Conservation (phyloP, 2,797 vertebrate species). For the Melanotaenia pygmaea region DNA sequence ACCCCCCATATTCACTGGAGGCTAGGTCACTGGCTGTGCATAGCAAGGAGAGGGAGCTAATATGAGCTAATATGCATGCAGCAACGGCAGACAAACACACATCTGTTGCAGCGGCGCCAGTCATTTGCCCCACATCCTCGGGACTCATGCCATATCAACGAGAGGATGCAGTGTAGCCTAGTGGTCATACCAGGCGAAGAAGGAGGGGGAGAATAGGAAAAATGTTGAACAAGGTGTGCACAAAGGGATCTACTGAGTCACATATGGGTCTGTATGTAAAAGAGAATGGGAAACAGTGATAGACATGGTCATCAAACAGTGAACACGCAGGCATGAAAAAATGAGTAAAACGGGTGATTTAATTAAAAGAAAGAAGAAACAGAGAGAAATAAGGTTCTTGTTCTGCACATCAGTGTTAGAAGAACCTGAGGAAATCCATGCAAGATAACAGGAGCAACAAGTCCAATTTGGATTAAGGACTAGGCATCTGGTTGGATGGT, state of each 20-base stretch:
- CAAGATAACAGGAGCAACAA: constrained; percentile 63
- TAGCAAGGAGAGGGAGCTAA: constrained; percentile 57
- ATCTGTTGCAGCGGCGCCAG: constrained; percentile 78
- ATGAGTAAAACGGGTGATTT: constrained; percentile 53
- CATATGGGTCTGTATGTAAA: constrained; percentile 18
- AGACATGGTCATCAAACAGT: constrained; percentile 37
- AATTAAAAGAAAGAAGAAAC: constrained; percentile 5
- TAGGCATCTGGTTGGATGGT: constrained; percentile 69
- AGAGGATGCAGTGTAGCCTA: constrained; percentile 83
- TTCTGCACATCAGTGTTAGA: constrained; percentile 66
- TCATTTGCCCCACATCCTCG: constrained; percentile 70
- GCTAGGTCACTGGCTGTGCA: constrained; percentile 66
- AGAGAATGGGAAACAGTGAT: neutral
- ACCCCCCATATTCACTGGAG: constrained; percentile 52
- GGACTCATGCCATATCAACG: constrained; percentile 47
- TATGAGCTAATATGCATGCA: constrained; percentile 51
- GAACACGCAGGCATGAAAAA: constrained; percentile 42
- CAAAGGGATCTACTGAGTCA: constrained; percentile 11
- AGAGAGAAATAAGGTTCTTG: constrained; percentile 20
- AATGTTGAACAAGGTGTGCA: constrained; percentile 18
- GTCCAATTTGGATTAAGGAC: constrained; percentile 73
- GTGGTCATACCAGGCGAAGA: constrained; percentile 72
- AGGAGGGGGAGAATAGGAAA: constrained; percentile 20
- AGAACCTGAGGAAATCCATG: constrained; percentile 38
- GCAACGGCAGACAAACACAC: constrained; percentile 71